Percentiles rank a stretch among this genome's conserved stretches.
These are phyloP conservation scores for Pemphredon lugubris DNA, from an alignment of 2,888 invertebrate species.

Conservation along the genomic window DNA sequence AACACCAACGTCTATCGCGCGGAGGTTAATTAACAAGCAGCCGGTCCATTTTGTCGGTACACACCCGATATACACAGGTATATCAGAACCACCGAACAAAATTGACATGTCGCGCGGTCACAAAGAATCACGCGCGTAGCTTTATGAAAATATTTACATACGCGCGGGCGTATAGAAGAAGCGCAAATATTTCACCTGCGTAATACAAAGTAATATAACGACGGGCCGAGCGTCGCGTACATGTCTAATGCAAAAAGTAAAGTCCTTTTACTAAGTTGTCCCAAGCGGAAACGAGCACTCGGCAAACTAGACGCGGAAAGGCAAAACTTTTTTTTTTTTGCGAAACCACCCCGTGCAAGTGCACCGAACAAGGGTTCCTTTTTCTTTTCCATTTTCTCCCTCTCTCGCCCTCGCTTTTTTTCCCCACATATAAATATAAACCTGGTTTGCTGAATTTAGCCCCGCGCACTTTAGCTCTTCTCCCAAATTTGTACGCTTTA, in stretches of 20 bases:
- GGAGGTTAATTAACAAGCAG: no score
- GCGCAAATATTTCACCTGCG: conserved; percentile 1
- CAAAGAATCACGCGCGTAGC: no score
- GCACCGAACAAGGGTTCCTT: conserved; percentile 5
- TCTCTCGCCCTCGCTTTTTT: not conserved
- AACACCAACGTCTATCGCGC: no score
- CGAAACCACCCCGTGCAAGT: not conserved
- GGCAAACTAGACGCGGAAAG: conserved; percentile 26
- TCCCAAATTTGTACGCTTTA: conserved; percentile 27
- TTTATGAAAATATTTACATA: not conserved
- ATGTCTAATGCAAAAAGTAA: conserved; percentile 21
- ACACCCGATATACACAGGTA: no score
- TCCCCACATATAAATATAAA: conserved; percentile 30
- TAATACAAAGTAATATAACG: not conserved
- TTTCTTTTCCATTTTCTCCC: not conserved
- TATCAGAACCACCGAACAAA: no score
- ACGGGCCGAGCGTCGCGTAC: conserved; percentile 13
- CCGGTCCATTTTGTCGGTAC: no score
- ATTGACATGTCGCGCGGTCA: no score
- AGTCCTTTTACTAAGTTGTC: conserved; percentile 41
- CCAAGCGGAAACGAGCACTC: conserved; percentile 41
- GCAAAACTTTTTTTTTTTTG: conserved; percentile 23
- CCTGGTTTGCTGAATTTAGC: conserved; percentile 18
- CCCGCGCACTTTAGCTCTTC: conserved; percentile 12
- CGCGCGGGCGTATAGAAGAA: conserved; percentile 1